Percentiles rank a stretch among this genome's conserved stretches.
Evolutionary conservation across 2,797 vertebrate genomes (phyloP).

Genomic region (Spinibarbus caldwelli): DNA sequence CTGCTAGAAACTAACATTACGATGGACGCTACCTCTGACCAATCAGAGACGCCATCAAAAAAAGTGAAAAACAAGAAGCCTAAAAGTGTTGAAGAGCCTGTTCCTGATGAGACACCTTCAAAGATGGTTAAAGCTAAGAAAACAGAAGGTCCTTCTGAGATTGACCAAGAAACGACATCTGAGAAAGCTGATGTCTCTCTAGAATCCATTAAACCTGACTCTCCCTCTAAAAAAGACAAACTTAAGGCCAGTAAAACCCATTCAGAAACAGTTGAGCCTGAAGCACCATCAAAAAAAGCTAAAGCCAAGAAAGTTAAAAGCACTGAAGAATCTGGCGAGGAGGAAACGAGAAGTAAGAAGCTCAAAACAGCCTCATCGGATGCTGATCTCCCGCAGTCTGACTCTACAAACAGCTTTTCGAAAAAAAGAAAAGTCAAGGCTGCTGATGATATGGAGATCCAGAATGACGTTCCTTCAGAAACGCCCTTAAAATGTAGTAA

Average conservation of each 20-base stretch:
- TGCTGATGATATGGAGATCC: neutral
- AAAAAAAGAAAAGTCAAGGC: conserved; percentile 48
- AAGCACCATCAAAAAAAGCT: conserved; percentile 40
- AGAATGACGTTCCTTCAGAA: neutral
- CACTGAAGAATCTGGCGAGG: neutral
- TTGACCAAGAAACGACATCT: conserved; percentile 23
- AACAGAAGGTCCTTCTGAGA: neutral
- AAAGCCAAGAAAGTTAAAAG: conserved; percentile 37
- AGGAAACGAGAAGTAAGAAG: neutral
- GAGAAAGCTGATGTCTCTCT: neutral
- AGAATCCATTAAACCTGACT: neutral
- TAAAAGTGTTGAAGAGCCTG: neutral
- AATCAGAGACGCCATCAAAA: neutral
- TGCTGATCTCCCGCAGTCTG: neutral
- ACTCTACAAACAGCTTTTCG: neutral
- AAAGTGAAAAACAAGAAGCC: conserved; percentile 6
- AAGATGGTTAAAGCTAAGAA: conserved; percentile 21
- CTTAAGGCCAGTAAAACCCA: neutral
- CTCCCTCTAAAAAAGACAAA: conserved; percentile 16
- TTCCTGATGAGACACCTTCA: neutral
- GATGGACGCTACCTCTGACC: neutral
- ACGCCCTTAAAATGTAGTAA: neutral
- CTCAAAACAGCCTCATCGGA: neutral
- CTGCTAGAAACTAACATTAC: conserved; percentile 23
- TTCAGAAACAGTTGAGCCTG: conserved; percentile 16